These are phyloP conservation scores for Laticauda colubrina DNA, from an alignment of 2,113 vertebrate species.

Conservation along the genomic window DNA sequence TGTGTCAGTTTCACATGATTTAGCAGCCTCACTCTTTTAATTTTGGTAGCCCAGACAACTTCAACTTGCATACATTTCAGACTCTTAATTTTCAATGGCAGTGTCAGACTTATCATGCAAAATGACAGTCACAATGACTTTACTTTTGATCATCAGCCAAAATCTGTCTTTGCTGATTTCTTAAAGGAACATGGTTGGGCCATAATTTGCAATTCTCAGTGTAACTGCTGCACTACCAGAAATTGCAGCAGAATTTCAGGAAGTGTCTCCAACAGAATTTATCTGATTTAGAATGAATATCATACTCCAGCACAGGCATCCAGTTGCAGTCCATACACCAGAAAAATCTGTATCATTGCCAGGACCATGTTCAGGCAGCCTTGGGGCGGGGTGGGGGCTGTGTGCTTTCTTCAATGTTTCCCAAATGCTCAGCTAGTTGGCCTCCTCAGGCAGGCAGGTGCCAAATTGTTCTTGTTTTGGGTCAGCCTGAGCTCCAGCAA, in stretches of 20 bases:
- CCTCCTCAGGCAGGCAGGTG: background rate
- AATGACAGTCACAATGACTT: background rate
- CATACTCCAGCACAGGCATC: background rate
- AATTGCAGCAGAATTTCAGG: background rate
- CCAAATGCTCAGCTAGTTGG: background rate
- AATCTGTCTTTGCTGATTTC: background rate
- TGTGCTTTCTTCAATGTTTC: background rate
- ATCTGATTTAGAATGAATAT: background rate
- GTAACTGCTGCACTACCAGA: background rate
- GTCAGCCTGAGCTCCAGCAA: conserved; percentile 6
- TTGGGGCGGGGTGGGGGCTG: background rate
- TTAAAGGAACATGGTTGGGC: background rate
- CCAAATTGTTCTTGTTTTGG: conserved; percentile 8
- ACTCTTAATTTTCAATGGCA: background rate
- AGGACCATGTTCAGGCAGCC: background rate
- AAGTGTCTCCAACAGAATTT: background rate
- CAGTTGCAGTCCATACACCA: background rate
- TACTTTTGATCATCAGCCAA: background rate
- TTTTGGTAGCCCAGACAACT: background rate
- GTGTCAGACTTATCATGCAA: background rate
- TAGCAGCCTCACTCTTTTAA: background rate
- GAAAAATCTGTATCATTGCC: background rate
- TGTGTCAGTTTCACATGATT: background rate
- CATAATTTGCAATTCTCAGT: background rate
- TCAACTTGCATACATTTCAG: background rate